Base-by-base conservation (phyloP, 2,113 vertebrate species). In the Spea bombifrons region DNA sequence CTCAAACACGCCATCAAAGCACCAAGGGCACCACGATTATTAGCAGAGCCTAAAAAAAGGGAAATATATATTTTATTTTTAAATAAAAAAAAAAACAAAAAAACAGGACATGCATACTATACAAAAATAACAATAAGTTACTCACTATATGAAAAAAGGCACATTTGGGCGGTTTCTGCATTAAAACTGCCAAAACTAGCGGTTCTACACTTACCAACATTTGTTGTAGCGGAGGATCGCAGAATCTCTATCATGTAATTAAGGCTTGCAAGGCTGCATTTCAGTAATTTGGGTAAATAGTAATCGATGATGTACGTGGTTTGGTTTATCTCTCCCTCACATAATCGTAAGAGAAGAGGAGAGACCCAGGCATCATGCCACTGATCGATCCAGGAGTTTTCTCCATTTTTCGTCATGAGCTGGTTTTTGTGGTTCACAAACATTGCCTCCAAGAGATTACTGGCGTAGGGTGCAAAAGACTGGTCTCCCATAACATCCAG, bases 1-100 rank as follows among this genome's bases (percentile, higher is more conserved):
- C 96, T 93, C 16, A 99, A 84, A 83, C 97, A 98, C 0, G 95
- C 96, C 94, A 99, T 95, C 81, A 98, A 83, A 53, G 96, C 96
- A 57, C 96, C 95, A 65, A 97, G 85, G 4, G 95, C 89, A 7
- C 96, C 96, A 83, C 94, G 93, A 70, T 90, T 88, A 70, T 74
- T 89, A 75, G 84, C 76, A 44, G 90, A 84, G 0, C 89, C 89
- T 88, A 82, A 88, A 86, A n/a, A 81, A 47, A 8, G 30, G 30
- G 30, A 30, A 30, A 30, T 30, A 30, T 2, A 30, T 30, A 30
- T 30, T 30, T 30, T 30, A 30, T 30, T 30, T 30, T 7, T 1
- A 47, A 55, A 55, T n/a, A n/a, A n/a, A n/a, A n/a, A n/a, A n/a
- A n/a, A n/a, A n/a, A n/a, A n/a, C n/a, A n/a, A 9, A 66, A 30